Evolutionary conservation across 2,888 invertebrate species (phyloP), one percentile per base, ranked within the genome.

Genomic region (Lasioglossum vierecki): DNA sequence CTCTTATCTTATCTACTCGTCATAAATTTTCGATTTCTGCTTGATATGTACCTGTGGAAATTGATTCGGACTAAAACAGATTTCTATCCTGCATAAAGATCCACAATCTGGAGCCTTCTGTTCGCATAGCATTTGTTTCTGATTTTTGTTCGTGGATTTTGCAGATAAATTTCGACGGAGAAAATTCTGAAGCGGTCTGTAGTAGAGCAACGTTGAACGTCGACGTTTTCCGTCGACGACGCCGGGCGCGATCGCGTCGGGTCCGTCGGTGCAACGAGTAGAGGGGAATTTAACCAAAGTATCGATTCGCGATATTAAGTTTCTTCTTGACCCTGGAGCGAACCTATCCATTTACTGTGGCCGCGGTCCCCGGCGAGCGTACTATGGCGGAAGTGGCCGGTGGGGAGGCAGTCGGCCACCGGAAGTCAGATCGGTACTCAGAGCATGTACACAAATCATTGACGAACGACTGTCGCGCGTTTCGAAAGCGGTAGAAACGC

Each of bases 361-460:
- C 41, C 41, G 39, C 86, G 91, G 86, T 82, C 84, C 82, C 88
- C 83, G 83, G 80, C 84, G 87, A 86, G 83, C 86, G 86, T 81
- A 83, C 85, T 86, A 88, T 89, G 88, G 88, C 90, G 91, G 88
- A 88, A 92, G 88, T 89, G 86, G 89, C 85, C 91, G 89, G 90
- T 85, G 90, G 91, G 92, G 91, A 91, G 88, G 90, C 87, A 90
- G 88, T 84, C 90, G 90, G 85, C 84, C 90, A 93, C 92, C 94
- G 94, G 94, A 94, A 94, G 93, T 90, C 92, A 91, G 92, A 92
- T 93, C 93, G 92, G 93, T 93, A 93, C 91, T 90, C 92, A 90
- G 91, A 92, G 91, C 93, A 89, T 91, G 91, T 91, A 90, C 88
- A 84, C 84, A 86, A 90, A 85, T 90, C 89, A 89, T 89, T 78